phyloP scores from a whole-genome alignment of 2,888 invertebrate genomes.

The Tinea pellionella region DNA sequence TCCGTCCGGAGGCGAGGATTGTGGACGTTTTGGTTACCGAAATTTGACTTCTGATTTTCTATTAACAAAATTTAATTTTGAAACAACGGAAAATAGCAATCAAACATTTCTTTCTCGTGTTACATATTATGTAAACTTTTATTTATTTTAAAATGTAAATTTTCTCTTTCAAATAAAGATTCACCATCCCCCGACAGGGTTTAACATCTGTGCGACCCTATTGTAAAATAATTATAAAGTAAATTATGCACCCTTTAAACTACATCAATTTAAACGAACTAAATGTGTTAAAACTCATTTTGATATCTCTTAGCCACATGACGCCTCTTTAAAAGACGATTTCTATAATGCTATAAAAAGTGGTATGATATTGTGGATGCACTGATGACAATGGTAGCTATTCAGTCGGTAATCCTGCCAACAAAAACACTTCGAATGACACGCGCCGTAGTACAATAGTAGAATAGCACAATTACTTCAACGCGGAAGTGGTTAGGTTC shows the following conservation, averaged over 20 bases:
- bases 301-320: slow-evolving; percentile 51
- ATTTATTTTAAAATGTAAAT: background rate
- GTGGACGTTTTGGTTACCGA: slow-evolving; percentile 24
- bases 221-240: slow-evolving; percentile 63
- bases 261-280: slow-evolving; percentile 61
- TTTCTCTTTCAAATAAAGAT: slow-evolving; percentile 8
- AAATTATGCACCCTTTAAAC: slow-evolving; percentile 67
- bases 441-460: slow-evolving; percentile 44
- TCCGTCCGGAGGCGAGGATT: slow-evolving; percentile 24
- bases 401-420: slow-evolving; percentile 1
- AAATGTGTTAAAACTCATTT: slow-evolving; percentile 45
- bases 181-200: background rate
- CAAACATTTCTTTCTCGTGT: background rate
- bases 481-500: slow-evolving; percentile 32
- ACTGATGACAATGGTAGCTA: slow-evolving; percentile 8
- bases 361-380: background rate
- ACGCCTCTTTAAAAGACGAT: slow-evolving; percentile 49
- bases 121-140: background rate
- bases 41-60: slow-evolving; percentile 46
- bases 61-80: slow-evolving; percentile 32
- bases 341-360: slow-evolving; percentile 23
- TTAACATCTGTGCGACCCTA: slow-evolving; percentile 57
- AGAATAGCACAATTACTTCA: slow-evolving; percentile 40
- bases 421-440: slow-evolving; percentile 51
- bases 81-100: background rate